Percentiles rank a stretch among this genome's conserved stretches.
Conservation (phyloP, 2,888 invertebrate genomes). For the Philhelius pedissequus region DNA sequence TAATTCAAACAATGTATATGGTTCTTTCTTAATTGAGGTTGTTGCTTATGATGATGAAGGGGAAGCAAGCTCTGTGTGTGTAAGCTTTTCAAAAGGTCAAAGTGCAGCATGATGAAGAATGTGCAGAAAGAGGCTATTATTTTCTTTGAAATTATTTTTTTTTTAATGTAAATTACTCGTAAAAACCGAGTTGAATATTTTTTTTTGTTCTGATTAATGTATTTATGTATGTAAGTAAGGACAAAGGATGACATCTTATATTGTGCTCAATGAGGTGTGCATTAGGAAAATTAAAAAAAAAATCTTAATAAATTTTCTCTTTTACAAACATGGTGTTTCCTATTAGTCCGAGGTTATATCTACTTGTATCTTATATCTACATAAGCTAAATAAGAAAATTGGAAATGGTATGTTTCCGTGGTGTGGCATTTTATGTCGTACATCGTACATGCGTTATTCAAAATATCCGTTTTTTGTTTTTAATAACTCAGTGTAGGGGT, state of each 20-base stretch:
- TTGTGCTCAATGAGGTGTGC: constrained; percentile 54
- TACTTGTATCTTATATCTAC: no score
- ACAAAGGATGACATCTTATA: constrained; percentile 12
- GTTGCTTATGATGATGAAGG: not conserved
- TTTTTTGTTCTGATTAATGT: not conserved
- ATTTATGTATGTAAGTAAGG: not conserved
- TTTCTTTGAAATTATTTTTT: constrained; percentile 31
- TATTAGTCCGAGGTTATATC: not conserved
- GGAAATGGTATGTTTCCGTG: not conserved
- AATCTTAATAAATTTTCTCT: not conserved
- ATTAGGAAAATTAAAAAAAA: constrained; percentile 60
- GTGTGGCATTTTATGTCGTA: not conserved
- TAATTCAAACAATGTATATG: constrained; percentile 49
- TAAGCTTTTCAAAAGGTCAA: constrained; percentile 53
- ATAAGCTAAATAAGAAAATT: not conserved
- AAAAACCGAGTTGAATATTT: not conserved
- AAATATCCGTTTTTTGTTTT: not conserved
- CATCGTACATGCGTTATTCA: not conserved
- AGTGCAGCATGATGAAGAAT: constrained; percentile 37
- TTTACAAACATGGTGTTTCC: not conserved
- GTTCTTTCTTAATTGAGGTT: constrained; percentile 50
- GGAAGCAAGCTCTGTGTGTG: not conserved
- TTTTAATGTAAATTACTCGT: not conserved
- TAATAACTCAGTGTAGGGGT: not conserved
- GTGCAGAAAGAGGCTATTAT: constrained; percentile 26